Evolutionary conservation across 1,140 invertebrate genomes (phyloP), one percentile per base, ranked within the genome.

Genomic region (Calosoma granatense): DNA sequence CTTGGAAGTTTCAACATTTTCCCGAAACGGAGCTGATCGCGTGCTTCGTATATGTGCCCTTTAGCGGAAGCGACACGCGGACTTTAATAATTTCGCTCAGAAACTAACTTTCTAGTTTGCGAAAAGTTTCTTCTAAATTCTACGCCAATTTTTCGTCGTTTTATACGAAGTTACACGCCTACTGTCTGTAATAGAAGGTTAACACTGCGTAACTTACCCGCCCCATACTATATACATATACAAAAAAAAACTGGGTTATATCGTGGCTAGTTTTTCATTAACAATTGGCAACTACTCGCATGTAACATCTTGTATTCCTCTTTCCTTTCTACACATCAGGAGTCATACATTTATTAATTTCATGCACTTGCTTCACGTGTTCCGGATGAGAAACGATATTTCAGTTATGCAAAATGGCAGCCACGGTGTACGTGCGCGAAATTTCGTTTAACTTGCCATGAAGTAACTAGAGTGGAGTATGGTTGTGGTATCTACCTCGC

Each of bases 301-400:
- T n/a, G n/a, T n/a, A n/a, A n/a, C n/a, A n/a, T n/a, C n/a, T n/a
- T n/a, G n/a, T n/a, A n/a, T n/a, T n/a, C n/a, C n/a, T n/a, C n/a
- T n/a, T n/a, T n/a, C n/a, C n/a, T n/a, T n/a, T n/a, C n/a, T n/a
- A n/a, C n/a, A n/a, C n/a, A n/a, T n/a, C n/a, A n/a, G n/a, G n/a
- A n/a, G n/a, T n/a, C n/a, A n/a, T n/a, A n/a, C n/a, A n/a, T n/a
- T n/a, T 47, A 47, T 47, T 47, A 47, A 47, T 47, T 47, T 47
- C 41, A 47, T 47, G 17, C 41, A 47, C 17, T 47, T 30, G 41
- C 41, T 47, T 47, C 17, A 4, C 17, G 17, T 47, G 41, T 47
- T 47, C 41, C 15, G 41, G 41, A 47, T 47, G 9, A 47, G 41
- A 36, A 36, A 47, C 17, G 41, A 12, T 47, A 47, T 47, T 47